A percentile compares a stretch with the other conserved stretches of the same genome.
Evolutionary conservation across 2,888 invertebrate genomes (phyloP).

Genomic region (Tiphia femorata): DNA sequence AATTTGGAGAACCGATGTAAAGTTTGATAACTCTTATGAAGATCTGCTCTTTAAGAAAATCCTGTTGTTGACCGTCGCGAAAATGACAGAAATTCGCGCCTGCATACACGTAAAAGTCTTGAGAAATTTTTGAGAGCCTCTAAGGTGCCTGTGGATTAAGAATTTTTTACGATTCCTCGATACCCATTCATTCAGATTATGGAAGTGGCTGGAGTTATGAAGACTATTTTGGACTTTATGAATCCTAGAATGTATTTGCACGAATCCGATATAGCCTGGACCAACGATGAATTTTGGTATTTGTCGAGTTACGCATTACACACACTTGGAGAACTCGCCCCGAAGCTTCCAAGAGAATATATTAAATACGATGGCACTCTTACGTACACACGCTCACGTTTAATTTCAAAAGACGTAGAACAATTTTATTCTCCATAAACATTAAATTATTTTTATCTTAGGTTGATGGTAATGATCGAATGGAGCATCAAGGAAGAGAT

Average conservation of each 20-base stretch:
- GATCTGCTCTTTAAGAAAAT: conserved; percentile 62
- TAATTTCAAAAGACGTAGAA: neutral
- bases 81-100: conserved; percentile 41
- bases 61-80: conserved; percentile 53
- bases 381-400: conserved; percentile 45
- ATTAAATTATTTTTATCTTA: conserved; percentile 25
- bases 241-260: conserved; percentile 39
- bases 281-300: conserved; percentile 46
- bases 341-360: conserved; percentile 55
- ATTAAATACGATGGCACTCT: conserved; percentile 46
- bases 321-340: conserved; percentile 48
- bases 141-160: neutral
- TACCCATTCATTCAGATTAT: conserved; percentile 46
- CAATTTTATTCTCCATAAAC: no score
- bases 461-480: conserved; percentile 51
- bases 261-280: no score
- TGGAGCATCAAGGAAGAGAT: conserved; percentile 38
- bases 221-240: conserved; percentile 44
- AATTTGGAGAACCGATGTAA: conserved; percentile 52
- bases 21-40: conserved; percentile 43
- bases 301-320: conserved; percentile 50
- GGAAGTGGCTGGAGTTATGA: conserved; percentile 36
- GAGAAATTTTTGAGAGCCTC: neutral
- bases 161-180: neutral
- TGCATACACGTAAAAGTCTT: conserved; percentile 43